Base-by-base conservation (phyloP, 2,888 invertebrate genomes). In the Drosophila niveifrons region DNA sequence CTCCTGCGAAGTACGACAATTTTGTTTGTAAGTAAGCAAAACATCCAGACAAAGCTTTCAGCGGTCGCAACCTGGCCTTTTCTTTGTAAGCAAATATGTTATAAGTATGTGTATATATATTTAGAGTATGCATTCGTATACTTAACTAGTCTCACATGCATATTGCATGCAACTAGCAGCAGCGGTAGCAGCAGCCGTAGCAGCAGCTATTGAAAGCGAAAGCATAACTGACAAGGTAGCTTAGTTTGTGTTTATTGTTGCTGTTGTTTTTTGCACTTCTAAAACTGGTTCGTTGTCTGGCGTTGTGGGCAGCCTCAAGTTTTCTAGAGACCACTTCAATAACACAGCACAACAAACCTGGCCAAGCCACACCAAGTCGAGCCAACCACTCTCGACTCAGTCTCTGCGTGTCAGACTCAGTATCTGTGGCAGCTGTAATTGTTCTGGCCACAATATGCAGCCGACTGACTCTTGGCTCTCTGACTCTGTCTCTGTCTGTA, bases 221-320 rank as follows among this genome's bases (percentile, higher is more conserved):
- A 90, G 87, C 89, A 87, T 86, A 79, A 80, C 90, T 78, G 90
- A 87, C 92, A 91, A 91, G 91, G 91, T 90, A 90, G 91, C 88
- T 90, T 80, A 82, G 88, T 90, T 91, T 88, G 78, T 80, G 72
- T 68, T 72, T 66, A 61, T 74, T 66, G 50, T 67, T 79, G 74
- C 57, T 64, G 52, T 56, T 43, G 50, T 67, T 80, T 88, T 89
- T 88, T 84, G 89, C 88, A 89, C 75, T 82, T 74, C 80, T 84
- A 69, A 83, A 84, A 84, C 83, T 84, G 88, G 83, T 84, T 84
- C 75, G 84, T 41, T 65, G 88, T 84, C 83, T 84, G 86, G 76
- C 82, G 62, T 52, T 84, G 84, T 85, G 72, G 89, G 88, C 88
- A 84, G 75, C 62, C 71, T 52, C 69, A 72, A 67, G 62, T 86